phyloP scores from a whole-genome alignment of 2,888 invertebrate genomes.

The Mesorhabditis sp. region DNA sequence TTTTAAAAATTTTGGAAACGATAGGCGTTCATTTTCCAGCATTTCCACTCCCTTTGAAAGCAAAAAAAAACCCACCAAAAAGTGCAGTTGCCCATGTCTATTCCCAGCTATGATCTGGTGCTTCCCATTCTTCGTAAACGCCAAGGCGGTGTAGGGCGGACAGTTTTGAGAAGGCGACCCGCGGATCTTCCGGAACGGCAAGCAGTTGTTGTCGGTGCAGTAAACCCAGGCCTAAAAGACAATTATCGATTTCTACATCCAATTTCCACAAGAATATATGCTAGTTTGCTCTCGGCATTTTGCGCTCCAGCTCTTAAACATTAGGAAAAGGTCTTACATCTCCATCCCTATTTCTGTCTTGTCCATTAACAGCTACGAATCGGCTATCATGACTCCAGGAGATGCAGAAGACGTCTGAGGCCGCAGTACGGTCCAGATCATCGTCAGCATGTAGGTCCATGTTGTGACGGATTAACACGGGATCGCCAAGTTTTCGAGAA shows the following conservation, averaged over 20 bases:
- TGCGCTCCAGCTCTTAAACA: background rate
- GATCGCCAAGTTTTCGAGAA: background rate
- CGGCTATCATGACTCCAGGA: background rate
- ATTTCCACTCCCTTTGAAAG: background rate
- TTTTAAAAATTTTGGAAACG: no score
- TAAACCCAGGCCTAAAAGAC: background rate
- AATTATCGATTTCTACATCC: no score
- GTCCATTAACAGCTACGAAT: background rate
- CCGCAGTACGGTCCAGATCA: background rate
- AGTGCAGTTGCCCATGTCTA: background rate
- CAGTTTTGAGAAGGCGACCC: no score
- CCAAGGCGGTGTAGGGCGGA: background rate
- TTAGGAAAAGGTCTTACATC: background rate
- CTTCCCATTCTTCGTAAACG: background rate
- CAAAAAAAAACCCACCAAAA: background rate
- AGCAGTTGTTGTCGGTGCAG: background rate
- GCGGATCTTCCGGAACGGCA: background rate
- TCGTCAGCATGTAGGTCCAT: no score
- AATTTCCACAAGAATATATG: no score
- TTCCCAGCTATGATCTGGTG: background rate
- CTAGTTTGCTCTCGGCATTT: background rate
- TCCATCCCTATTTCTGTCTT: background rate
- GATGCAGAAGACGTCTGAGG: background rate
- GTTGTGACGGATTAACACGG: background rate
- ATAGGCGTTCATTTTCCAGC: background rate